A percentile compares a stretch with the other conserved stretches of the same genome.
phyloP scores from a whole-genome alignment of 1,140 invertebrate genomes.

The Hylyphantes graminicola region DNA sequence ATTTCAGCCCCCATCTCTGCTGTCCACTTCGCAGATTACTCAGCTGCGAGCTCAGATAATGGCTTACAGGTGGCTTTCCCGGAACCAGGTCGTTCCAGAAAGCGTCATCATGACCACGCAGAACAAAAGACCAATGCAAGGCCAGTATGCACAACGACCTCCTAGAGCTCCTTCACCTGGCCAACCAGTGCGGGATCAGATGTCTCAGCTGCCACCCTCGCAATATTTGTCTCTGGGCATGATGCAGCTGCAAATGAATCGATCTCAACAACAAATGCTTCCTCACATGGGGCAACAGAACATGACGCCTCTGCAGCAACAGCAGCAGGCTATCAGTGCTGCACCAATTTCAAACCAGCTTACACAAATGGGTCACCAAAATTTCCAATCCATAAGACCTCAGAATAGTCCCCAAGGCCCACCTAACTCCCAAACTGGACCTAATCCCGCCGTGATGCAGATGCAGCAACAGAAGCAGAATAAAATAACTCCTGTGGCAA shows the following conservation, averaged over 20 bases:
- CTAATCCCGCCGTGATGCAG: slow-evolving; percentile 61
- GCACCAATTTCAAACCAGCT: slow-evolving; percentile 62
- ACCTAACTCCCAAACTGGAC: slow-evolving; percentile 39
- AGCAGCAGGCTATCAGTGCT: slow-evolving; percentile 51
- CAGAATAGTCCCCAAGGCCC: slow-evolving; percentile 29
- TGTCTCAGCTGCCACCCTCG: slow-evolving; percentile 3
- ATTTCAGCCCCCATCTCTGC: slow-evolving; percentile 68
- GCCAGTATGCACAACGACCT: slow-evolving; percentile 53
- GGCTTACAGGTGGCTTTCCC: slow-evolving; percentile 89
- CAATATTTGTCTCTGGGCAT: slow-evolving; percentile 36
- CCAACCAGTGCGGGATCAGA: slow-evolving; percentile 35
- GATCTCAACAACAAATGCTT: slow-evolving; percentile 22
- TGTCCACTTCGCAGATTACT: slow-evolving; percentile 79
- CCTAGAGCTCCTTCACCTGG: slow-evolving; percentile 38
- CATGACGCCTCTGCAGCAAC: slow-evolving; percentile 50
- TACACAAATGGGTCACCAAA: slow-evolving; percentile 8
- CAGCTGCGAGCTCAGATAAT: slow-evolving; percentile 94
- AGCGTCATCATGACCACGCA: slow-evolving; percentile 79
- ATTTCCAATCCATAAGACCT: slow-evolving; percentile 6
- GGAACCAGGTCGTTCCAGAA: slow-evolving; percentile 91
- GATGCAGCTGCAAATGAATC: slow-evolving; percentile 46
- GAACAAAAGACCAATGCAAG: slow-evolving; percentile 70
- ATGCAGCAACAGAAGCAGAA: slow-evolving; percentile 67
- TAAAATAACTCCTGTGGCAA: slow-evolving; percentile 86
- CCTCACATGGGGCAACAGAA: slow-evolving; percentile 44